phyloP scores from a whole-genome alignment of 2,888 invertebrate genomes.

The Mystacides longicornis region DNA sequence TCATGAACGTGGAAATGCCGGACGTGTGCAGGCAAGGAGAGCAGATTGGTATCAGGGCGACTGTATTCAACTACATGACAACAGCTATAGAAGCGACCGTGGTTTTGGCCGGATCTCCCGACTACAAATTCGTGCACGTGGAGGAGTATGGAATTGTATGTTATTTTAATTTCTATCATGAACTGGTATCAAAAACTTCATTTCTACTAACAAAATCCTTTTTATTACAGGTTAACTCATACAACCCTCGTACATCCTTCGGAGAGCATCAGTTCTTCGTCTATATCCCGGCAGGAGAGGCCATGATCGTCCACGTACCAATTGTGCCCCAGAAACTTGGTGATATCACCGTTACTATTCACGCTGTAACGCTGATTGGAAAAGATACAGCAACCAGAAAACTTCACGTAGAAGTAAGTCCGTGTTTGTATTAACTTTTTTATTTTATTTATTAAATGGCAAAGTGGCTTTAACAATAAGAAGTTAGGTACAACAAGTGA shows the following conservation, averaged over 20 bases:
- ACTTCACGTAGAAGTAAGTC: slow-evolving; percentile 59
- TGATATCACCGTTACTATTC: slow-evolving; percentile 64
- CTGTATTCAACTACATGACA: slow-evolving; percentile 90
- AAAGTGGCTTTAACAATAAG: no score
- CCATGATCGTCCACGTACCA: slow-evolving; percentile 79
- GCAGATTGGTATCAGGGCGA: slow-evolving; percentile 86
- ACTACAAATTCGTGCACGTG: slow-evolving; percentile 89
- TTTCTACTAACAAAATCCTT: no score
- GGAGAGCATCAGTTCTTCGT: slow-evolving; percentile 95
- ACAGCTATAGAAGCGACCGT: slow-evolving; percentile 79
- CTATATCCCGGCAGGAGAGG: slow-evolving; percentile 72
- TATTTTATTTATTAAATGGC: no score
- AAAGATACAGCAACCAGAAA: slow-evolving; percentile 59
- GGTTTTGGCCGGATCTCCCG: slow-evolving; percentile 72
- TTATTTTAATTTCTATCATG: no score
- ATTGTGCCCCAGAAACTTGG: slow-evolving; percentile 79
- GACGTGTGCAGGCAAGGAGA: slow-evolving; percentile 78
- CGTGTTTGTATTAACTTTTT: no score
- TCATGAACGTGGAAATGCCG: slow-evolving; percentile 91
- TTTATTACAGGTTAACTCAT: slow-evolving; percentile 57
- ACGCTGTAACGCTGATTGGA: slow-evolving; percentile 68
- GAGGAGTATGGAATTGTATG: slow-evolving; percentile 77
- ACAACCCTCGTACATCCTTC: slow-evolving; percentile 82
- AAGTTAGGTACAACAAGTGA: no score
- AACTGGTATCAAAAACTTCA: no score